A percentile compares a stretch with the other conserved stretches of the same genome.
Evolutionary conservation across 2,888 invertebrate genomes (phyloP).

Genomic region (Corbicula japonica): DNA sequence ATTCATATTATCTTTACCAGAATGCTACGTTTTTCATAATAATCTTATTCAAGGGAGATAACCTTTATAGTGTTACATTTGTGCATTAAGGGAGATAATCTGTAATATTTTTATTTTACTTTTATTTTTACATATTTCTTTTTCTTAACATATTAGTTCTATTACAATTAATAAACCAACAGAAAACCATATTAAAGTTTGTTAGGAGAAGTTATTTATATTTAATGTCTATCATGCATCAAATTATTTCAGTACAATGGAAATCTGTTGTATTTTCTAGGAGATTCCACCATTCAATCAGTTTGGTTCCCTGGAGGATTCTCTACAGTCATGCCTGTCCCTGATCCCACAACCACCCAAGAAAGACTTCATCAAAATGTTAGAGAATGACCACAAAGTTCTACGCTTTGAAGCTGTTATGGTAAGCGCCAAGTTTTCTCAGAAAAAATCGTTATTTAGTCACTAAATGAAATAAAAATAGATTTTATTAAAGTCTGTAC

Average conservation of each 20-base stretch:
- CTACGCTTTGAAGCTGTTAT: conserved; percentile 92
- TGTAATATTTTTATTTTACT: too few species aligned
- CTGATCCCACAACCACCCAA: conserved; percentile 91
- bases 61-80: too few species aligned
- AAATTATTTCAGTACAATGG: too few species aligned
- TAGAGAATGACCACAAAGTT: conserved; percentile 90
- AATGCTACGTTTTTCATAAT: neutral
- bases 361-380: conserved; percentile 92
- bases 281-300: conserved; percentile 91
- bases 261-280: too few species aligned
- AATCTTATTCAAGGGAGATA: neutral
- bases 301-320: conserved; percentile 93
- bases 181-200: conserved; percentile 2
- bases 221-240: neutral
- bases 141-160: neutral
- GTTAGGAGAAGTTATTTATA: neutral
- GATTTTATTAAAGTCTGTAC: too few species aligned
- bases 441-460: neutral
- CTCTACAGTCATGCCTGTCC: conserved; percentile 91
- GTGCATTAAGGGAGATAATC: conserved; percentile 3
- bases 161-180: neutral
- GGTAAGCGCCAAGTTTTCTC: conserved; percentile 73
- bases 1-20: neutral
- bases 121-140: neutral
- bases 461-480: too few species aligned